Conservation (phyloP, 2,888 invertebrate species). For the Cybosia mesomella region DNA sequence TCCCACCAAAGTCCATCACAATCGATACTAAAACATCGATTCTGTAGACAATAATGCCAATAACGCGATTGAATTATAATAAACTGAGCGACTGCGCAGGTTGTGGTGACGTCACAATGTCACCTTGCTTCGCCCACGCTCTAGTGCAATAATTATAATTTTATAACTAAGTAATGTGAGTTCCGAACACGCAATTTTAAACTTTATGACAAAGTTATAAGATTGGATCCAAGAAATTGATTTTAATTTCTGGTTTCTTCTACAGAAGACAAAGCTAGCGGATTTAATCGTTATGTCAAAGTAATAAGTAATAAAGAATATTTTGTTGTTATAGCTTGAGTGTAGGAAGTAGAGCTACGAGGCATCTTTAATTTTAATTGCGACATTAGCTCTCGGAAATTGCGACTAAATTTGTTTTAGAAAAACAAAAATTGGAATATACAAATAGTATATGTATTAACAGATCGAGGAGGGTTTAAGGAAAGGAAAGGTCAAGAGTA, state of each 20-base stretch:
- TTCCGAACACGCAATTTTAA: conserved; percentile 29
- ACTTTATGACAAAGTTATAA: conserved; percentile 31
- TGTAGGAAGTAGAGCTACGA: conserved; percentile 49
- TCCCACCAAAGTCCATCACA: conserved; percentile 3
- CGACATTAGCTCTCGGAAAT: neutral
- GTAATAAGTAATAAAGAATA: conserved; percentile 4
- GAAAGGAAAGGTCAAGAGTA: no score
- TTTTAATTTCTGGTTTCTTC: conserved; percentile 31
- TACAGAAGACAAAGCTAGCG: conserved; percentile 10
- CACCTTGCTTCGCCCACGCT: conserved; percentile 67
- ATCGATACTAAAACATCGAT: conserved; percentile 16
- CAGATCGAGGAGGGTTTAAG: no score
- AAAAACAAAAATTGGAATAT: neutral
- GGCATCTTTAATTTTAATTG: conserved; percentile 37
- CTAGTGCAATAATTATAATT: conserved; percentile 49
- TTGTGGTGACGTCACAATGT: conserved; percentile 66
- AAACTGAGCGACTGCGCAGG: conserved; percentile 44
- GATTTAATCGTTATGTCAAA: conserved; percentile 30
- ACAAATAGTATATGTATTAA: neutral
- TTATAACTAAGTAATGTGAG: conserved; percentile 42
- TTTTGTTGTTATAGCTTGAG: conserved; percentile 20
- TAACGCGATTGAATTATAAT: conserved; percentile 40
- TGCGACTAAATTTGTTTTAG: neutral
- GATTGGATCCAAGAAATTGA: neutral
- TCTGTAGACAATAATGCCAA: conserved; percentile 32